These are phyloP conservation scores for Siniperca obscura DNA, from an alignment of 2,797 vertebrate species.

Conservation along the genomic window DNA sequence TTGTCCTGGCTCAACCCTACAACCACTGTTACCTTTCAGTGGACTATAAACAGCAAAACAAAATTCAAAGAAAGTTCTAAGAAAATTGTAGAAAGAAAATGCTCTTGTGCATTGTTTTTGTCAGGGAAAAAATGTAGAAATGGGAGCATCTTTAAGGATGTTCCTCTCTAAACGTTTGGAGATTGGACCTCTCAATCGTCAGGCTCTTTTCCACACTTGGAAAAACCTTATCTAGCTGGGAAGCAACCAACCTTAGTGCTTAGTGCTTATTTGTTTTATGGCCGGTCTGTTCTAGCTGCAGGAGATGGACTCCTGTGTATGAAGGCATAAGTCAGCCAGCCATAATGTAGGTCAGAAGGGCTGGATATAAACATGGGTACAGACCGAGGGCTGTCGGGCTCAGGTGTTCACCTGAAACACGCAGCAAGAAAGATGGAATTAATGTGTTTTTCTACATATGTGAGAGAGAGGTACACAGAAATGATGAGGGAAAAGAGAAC, in stretches of 20 bases:
- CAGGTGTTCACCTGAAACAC: conserved; percentile 44
- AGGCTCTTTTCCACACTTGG: neutral
- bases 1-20: neutral
- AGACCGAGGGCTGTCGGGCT: conserved; percentile 12
- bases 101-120: conserved; percentile 2
- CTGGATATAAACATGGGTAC: conserved; percentile 22
- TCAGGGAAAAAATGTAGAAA: neutral
- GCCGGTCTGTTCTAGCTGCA: conserved; percentile 5
- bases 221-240: conserved; percentile 19
- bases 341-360: conserved; percentile 57
- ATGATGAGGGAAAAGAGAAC: neutral
- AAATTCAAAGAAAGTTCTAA: too few species aligned
- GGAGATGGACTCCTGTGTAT: conserved; percentile 30
- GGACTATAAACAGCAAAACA: neutral
- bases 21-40: neutral
- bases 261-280: conserved; percentile 31
- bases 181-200: conserved; percentile 35
- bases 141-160: conserved; percentile 3
- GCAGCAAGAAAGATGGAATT: too few species aligned
- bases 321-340: conserved; percentile 43
- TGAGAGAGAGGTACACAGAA: neutral
- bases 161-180: conserved; percentile 12
- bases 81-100: conserved; percentile 1
- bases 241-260: conserved; percentile 1
- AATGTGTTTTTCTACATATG: neutral